Conservation (phyloP, 1,140 invertebrate genomes). For the Trinorchestia longiramus region DNA sequence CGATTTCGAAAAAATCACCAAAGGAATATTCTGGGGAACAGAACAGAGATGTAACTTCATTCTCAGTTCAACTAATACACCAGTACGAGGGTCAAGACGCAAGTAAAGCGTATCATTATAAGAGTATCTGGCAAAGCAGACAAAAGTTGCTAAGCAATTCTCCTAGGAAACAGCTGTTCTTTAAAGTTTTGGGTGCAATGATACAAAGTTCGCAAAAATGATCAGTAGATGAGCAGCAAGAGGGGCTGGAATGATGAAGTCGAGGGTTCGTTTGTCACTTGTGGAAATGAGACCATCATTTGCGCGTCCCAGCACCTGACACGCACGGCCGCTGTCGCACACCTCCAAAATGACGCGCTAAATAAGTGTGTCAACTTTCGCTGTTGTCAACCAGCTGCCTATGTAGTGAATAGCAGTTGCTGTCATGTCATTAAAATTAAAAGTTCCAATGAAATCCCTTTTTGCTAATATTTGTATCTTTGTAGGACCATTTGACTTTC, state of each 20-base stretch:
- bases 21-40: background rate
- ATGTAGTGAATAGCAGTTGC: background rate
- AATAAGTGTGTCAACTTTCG: background rate
- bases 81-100: background rate
- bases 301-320: no score
- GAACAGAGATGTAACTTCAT: background rate
- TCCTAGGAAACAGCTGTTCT: no score
- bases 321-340: background rate
- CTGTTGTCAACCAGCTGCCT: background rate
- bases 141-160: no score
- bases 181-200: no score
- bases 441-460: background rate
- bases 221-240: background rate
- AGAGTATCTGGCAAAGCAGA: background rate
- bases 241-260: background rate
- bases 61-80: background rate
- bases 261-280: background rate
- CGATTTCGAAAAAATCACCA: background rate
- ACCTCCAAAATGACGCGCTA: background rate
- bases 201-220: background rate
- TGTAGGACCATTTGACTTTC: background rate
- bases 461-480: background rate
- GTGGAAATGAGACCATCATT: background rate
- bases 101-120: background rate
- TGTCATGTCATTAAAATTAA: background rate